Conservation (phyloP, 2,797 vertebrate genomes). For the Sebastes flavidus region DNA sequence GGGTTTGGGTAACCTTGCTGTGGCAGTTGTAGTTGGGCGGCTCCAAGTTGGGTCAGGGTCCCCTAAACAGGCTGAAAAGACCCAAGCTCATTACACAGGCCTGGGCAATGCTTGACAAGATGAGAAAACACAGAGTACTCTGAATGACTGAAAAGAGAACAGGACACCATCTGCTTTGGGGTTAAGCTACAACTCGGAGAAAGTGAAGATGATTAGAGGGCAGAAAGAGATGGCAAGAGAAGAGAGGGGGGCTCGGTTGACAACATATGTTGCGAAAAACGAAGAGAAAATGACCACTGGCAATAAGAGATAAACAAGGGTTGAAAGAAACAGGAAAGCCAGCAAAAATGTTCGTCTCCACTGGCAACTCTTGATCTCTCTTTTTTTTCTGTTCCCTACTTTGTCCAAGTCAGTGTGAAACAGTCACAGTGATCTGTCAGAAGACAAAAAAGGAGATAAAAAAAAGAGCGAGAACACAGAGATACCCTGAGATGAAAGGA, state of each 20-base stretch:
- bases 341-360: slow-evolving; percentile 20
- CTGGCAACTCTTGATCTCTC: slow-evolving; percentile 40
- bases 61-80: slow-evolving; percentile 82
- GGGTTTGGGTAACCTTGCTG: slow-evolving; percentile 80
- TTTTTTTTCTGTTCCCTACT: slow-evolving; percentile 23
- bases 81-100: slow-evolving; percentile 87
- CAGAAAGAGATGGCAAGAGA: slow-evolving; percentile 41
- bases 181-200: slow-evolving; percentile 52
- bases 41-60: slow-evolving; percentile 82
- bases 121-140: slow-evolving; percentile 83
- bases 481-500: slow-evolving; percentile 63
- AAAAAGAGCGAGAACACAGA: slow-evolving; percentile 21
- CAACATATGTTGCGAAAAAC: slow-evolving; percentile 40
- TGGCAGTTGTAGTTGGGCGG: slow-evolving; percentile 74
- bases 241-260: slow-evolving; percentile 27
- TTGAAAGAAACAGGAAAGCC: slow-evolving; percentile 17
- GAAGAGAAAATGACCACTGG: slow-evolving; percentile 50
- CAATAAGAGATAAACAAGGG: slow-evolving; percentile 13
- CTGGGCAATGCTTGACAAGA: slow-evolving; percentile 87
- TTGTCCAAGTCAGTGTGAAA: slow-evolving; percentile 36
- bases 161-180: slow-evolving; percentile 85
- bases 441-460: slow-evolving; percentile 38
- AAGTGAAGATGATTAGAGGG: slow-evolving; percentile 59
- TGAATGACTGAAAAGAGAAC: slow-evolving; percentile 85
- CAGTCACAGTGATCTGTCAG: slow-evolving; percentile 43